Base-by-base conservation (phyloP, 37 sponge, comb jelly and placozoan species). In the Haliclona indistincta region DNA sequence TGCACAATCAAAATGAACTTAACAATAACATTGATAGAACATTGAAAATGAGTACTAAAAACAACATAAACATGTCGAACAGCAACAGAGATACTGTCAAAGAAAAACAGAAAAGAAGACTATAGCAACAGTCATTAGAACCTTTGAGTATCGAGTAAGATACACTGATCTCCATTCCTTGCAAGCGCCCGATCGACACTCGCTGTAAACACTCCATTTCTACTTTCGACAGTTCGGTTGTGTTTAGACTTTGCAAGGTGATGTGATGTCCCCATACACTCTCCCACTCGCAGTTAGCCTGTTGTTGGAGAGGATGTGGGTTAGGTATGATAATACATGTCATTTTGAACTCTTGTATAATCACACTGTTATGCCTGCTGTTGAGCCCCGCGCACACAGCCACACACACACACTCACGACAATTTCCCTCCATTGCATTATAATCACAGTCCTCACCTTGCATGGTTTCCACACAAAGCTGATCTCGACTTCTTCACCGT, bases 241-340 rank as follows among this genome's bases (percentile, higher is more conserved):
- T 26, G 4, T 54, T 2, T 23, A 83, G 71, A 36, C 80, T 75
- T 17, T 70, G 39, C 10, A 93, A 43, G 0, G 78, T 73, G 17
- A 91, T 63, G 55, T 78, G 79, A 20, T 75, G 29, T 1, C 81
- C 87, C 2, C 75, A 75, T 38, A 70, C 53, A 6, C 68, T 74
- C n/a, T 86, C 75, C 87, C 87, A 86, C 56, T 86, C 87, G 10
- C 64, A 25, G 2, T 62, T 64, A 38, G 60, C 76, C 76, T 74
- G 20, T 39, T 38, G 20, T 37, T 33, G 8, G 67, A 19, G 41
- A 33, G 39, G 8, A 13, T 11, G 20, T 20, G 40, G 8, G 40
- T 5, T 17, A 33, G 11, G n/a, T n/a, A n/a, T n/a, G n/a, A n/a
- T 11, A 17, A 58, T 58, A 5, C 15, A 4, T 5, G 61, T 58